Percentiles rank a stretch among this genome's conserved stretches.
Evolutionary conservation across 2,888 invertebrate species (phyloP).

Genomic region (Caenorhabditis drosophilae): DNA sequence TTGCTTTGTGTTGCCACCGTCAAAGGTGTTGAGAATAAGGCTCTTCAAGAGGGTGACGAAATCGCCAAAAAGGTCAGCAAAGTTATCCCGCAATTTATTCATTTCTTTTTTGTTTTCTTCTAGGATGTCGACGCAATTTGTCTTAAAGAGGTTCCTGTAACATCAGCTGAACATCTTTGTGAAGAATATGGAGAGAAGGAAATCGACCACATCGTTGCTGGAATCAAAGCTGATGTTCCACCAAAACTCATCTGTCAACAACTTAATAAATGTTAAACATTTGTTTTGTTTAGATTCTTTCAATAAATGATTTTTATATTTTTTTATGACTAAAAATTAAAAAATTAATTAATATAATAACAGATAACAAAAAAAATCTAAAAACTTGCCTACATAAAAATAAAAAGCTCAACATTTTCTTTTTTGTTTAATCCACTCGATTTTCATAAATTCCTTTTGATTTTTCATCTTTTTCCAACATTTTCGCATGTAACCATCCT

Average conservation of each 20-base stretch:
- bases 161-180: conserved; percentile 25
- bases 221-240: conserved; percentile 27
- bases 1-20: conserved; percentile 37
- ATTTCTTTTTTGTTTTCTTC: neutral
- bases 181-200: conserved; percentile 33
- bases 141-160: conserved; percentile 23
- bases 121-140: conserved; percentile 24
- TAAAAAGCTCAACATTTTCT: too few species aligned
- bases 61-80: conserved; percentile 17
- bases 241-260: conserved; percentile 35
- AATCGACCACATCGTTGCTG: conserved; percentile 21
- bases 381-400: too few species aligned
- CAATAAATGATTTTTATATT: neutral
- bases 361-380: neutral
- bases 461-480: conserved; percentile 18
- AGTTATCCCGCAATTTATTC: neutral
- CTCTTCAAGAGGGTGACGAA: conserved; percentile 15
- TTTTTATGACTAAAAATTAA: conserved; percentile 7
- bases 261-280: conserved; percentile 25
- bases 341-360: neutral
- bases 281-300: neutral
- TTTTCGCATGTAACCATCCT: conserved; percentile 55
- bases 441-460: conserved; percentile 22
- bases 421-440: too few species aligned
- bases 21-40: conserved; percentile 27